phyloP scores from a whole-genome alignment of 2,888 invertebrate species.

The Tridacna gigas region DNA sequence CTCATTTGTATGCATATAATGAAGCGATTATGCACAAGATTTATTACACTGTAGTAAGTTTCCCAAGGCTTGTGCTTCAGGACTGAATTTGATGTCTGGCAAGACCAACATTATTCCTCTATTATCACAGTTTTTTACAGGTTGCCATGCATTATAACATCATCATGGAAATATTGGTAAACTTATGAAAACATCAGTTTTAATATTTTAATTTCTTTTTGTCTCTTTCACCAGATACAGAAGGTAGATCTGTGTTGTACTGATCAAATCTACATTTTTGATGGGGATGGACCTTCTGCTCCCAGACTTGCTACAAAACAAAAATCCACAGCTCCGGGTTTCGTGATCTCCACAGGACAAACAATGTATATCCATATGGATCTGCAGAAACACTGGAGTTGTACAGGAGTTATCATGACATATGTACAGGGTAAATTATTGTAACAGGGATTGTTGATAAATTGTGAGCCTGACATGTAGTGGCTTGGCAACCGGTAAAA shows the following conservation, averaged over 20 bases:
- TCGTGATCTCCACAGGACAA: conserved; percentile 92
- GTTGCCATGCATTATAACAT: too few relatives aligned
- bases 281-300: conserved; percentile 95
- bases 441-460: background rate
- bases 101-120: too few relatives aligned
- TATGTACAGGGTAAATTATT: conserved; percentile 89
- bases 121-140: too few relatives aligned
- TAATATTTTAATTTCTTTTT: background rate
- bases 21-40: too few relatives aligned
- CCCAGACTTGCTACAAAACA: conserved; percentile 92
- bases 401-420: conserved; percentile 95
- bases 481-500: too few relatives aligned
- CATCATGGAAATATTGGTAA: background rate
- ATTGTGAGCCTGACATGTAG: background rate
- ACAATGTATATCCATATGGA: conserved; percentile 63
- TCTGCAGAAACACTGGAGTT: conserved; percentile 59
- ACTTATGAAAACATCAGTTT: background rate
- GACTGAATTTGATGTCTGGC: too few relatives aligned
- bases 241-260: conserved; percentile 83
- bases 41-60: too few relatives aligned
- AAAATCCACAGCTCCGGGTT: conserved; percentile 88
- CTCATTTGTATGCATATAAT: too few relatives aligned
- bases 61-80: too few relatives aligned
- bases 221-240: conserved; percentile 77
- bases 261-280: conserved; percentile 95